phyloP scores from a whole-genome alignment of 2,797 vertebrate species.

The Taenioides sp. region DNA sequence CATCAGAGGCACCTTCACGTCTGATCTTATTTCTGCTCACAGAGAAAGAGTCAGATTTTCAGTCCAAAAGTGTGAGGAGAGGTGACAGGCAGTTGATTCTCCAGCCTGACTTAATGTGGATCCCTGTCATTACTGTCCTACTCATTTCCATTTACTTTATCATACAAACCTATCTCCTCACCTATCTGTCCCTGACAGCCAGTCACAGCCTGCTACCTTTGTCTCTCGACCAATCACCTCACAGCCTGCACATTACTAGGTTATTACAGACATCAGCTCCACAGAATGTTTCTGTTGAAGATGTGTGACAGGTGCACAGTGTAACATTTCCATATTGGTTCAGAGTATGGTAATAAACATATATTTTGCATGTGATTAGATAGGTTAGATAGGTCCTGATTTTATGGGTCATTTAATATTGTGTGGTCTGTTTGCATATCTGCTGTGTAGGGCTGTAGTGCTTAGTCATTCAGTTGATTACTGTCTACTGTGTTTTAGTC shows the following conservation, averaged over 20 bases:
- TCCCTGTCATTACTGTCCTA: background rate
- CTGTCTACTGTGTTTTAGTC: no score
- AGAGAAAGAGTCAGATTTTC: background rate
- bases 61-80: background rate
- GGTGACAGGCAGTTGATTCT: background rate
- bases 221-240: no score
- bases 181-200: background rate
- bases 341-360: background rate
- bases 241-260: no score
- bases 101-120: background rate
- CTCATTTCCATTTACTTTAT: background rate
- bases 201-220: background rate
- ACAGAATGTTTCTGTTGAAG: no score
- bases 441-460: no score
- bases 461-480: no score
- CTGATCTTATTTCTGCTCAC: background rate
- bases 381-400: no score
- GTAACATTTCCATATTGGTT: background rate
- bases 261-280: no score
- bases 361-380: no score
- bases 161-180: background rate
- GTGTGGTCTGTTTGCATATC: no score
- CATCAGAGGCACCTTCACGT: background rate
- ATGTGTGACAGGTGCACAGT: background rate
- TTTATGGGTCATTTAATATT: no score